A percentile compares a stretch with the other conserved stretches of the same genome.
Evolutionary conservation across 2,113 vertebrate species (phyloP).

Genomic region (Malurus melanocephalus): DNA sequence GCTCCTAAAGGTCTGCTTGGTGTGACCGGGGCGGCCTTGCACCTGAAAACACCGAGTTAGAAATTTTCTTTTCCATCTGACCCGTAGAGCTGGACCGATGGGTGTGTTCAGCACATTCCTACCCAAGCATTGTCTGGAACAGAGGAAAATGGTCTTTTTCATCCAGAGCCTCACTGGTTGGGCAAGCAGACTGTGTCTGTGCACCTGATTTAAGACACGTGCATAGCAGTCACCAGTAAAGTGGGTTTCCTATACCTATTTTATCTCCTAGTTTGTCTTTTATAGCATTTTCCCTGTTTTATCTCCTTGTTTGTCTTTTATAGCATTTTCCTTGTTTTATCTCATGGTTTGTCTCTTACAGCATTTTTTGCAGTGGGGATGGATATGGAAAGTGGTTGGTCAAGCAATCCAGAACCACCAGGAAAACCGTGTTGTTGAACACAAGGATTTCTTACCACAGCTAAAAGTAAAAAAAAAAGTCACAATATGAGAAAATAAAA

Average conservation of each 20-base stretch:
- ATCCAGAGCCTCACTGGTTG: not conserved
- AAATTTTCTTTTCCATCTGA: not conserved
- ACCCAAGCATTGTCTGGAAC: not conserved
- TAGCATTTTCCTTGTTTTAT: not conserved
- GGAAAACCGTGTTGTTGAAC: not conserved
- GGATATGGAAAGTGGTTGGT: not conserved
- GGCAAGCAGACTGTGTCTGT: not conserved
- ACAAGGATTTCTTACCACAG: rapidly evolving
- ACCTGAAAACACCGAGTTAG: not conserved
- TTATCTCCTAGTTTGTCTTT: not conserved
- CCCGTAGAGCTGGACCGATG: not conserved
- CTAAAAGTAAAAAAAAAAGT: not conserved
- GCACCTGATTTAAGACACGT: not conserved
- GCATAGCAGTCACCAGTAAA: not conserved
- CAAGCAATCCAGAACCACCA: not conserved
- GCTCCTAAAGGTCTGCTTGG: not conserved
- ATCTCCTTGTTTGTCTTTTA: not conserved
- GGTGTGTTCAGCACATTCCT: not conserved
- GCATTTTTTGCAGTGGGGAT: not conserved
- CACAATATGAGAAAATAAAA: not conserved
- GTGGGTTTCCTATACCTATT: not conserved
- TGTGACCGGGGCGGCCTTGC: not conserved
- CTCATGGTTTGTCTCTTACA: not conserved
- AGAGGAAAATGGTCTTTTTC: not conserved
- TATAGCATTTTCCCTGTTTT: not conserved